A percentile compares a stretch with the other conserved stretches of the same genome.
phyloP scores from a whole-genome alignment of 2,797 vertebrate species.

The Cryptoprocta ferox region DNA sequence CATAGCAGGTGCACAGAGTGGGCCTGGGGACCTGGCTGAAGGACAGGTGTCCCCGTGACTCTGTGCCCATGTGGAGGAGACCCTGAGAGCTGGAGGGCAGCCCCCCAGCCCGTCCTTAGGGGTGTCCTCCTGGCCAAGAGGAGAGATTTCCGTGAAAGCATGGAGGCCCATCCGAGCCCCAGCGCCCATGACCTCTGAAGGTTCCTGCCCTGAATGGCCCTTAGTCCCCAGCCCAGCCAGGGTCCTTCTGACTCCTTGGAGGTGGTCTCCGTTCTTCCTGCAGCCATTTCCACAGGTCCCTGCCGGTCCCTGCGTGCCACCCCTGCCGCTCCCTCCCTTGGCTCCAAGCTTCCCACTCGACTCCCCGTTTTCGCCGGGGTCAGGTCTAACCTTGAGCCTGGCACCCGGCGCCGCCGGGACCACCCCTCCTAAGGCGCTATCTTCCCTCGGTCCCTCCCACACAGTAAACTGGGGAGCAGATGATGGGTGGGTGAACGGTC shows the following conservation, averaged over 20 bases:
- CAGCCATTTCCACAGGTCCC: neutral
- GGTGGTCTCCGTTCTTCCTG: neutral
- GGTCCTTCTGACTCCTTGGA: no score
- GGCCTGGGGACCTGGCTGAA: neutral
- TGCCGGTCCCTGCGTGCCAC: no score
- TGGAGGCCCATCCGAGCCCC: neutral
- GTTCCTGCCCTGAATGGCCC: neutral
- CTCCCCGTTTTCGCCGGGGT: neutral
- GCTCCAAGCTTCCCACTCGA: no score
- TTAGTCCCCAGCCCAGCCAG: no score
- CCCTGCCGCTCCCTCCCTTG: accelerated
- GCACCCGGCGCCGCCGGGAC: no score
- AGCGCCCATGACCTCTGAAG: no score
- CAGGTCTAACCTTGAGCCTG: neutral
- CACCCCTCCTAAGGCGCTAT: accelerated
- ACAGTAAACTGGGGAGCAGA: neutral
- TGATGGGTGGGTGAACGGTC: neutral
- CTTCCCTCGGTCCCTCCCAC: neutral
- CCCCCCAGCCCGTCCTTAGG: accelerated
- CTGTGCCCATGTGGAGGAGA: no score
- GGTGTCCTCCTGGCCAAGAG: neutral
- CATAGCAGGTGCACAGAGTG: neutral
- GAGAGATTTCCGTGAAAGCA: neutral
- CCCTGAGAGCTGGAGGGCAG: accelerated
- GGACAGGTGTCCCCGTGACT: neutral